Conservation (phyloP, 2,797 vertebrate genomes). For the Austrolebias charrua region DNA sequence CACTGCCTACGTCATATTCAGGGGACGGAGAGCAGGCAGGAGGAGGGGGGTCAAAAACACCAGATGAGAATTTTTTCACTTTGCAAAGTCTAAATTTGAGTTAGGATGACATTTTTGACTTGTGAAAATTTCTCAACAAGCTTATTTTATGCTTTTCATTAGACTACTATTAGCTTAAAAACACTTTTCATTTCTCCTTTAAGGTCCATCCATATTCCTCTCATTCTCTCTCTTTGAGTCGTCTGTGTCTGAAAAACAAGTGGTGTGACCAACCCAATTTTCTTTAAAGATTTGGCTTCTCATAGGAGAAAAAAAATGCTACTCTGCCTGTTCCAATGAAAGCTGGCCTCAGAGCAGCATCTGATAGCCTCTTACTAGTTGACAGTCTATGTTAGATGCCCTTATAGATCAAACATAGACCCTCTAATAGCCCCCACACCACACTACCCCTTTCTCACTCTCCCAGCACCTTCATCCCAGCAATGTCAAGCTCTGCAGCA, state of each 20-base stretch:
- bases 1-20: no score
- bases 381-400: constrained; percentile 71
- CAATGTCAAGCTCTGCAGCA: constrained; percentile 80
- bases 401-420: constrained; percentile 75
- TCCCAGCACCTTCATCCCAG: constrained; percentile 82
- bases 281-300: constrained; percentile 28
- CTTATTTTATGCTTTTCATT: no score
- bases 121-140: no score
- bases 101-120: no score
- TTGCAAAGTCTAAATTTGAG: no score
- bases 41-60: no score
- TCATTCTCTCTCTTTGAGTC: neutral
- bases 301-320: constrained; percentile 15
- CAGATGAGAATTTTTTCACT: no score
- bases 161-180: no score
- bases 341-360: constrained; percentile 57
- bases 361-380: constrained; percentile 41
- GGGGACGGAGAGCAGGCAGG: no score
- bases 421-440: constrained; percentile 56
- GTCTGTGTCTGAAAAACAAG: constrained; percentile 21
- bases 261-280: constrained; percentile 24
- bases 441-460: constrained; percentile 18
- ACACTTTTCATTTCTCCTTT: no score
- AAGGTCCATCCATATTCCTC: no score
- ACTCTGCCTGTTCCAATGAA: constrained; percentile 48